A percentile compares a stretch with the other conserved stretches of the same genome.
phyloP scores from a whole-genome alignment of 2,113 vertebrate genomes.

The Amblyornis subalaris region DNA sequence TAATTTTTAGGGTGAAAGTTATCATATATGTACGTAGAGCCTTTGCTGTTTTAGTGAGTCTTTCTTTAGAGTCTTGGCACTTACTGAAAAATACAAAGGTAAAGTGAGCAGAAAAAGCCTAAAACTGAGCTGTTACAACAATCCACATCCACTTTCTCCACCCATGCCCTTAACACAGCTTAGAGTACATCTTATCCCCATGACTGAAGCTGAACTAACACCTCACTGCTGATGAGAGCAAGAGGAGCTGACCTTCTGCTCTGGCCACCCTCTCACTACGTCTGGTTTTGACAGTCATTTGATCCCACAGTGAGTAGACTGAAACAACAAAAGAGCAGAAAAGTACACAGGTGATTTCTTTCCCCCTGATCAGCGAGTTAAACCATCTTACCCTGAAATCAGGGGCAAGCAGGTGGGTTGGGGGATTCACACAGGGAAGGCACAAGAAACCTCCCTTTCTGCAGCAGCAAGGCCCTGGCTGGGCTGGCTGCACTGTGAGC shows the following conservation, averaged over 20 bases:
- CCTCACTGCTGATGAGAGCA: not conserved
- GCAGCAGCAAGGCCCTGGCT: not conserved
- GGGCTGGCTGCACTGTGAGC: accelerated
- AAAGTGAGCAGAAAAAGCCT: not conserved
- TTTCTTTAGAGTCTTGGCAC: not conserved
- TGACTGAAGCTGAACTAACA: not conserved
- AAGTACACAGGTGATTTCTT: not conserved
- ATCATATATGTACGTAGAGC: not conserved
- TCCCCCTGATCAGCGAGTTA: accelerated
- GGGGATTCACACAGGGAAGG: accelerated
- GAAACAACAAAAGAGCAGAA: not conserved
- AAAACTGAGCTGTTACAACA: not conserved
- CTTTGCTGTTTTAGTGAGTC: not conserved
- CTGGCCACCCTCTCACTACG: not conserved
- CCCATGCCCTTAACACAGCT: not conserved
- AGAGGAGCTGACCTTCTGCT: not conserved
- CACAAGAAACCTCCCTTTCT: not conserved
- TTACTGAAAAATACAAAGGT: not conserved
- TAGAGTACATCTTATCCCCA: not conserved
- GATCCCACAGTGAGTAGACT: accelerated
- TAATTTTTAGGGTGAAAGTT: not conserved
- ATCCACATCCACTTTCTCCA: not conserved
- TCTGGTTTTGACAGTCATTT: not conserved
- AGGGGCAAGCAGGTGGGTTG: accelerated
- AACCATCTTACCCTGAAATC: not conserved